Base-by-base conservation (phyloP, 1,140 invertebrate species). In the Trachelipus rathkii region DNA sequence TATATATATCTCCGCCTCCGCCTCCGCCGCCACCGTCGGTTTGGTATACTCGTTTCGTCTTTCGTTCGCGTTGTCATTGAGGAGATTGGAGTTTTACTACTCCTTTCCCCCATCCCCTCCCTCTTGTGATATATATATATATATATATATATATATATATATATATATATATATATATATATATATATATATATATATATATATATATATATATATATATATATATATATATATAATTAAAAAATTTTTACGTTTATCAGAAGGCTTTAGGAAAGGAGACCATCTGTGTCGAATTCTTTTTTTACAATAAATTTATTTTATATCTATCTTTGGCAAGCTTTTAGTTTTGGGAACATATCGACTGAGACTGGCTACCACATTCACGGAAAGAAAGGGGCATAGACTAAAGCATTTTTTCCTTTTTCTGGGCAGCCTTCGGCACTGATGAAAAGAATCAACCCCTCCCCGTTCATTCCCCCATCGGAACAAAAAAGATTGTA, bases 111-210 rank as follows among this genome's bases (percentile, higher is more conserved):
- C n/a, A n/a, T n/a, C n/a, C n/a, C n/a, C n/a, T n/a, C n/a, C n/a
- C n/a, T n/a, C n/a, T n/a, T n/a, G n/a, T n/a, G n/a, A 60, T 60
- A 15, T 60, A n/a, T 60, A 60, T 60, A 60, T 60, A 60, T 60
- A 60, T 60, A 60, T 60, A 60, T 60, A 60, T 60, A 60, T 60
- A 60, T 60, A 60, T 60, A 60, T 60, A 60, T 60, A 60, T 60
- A 60, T 60, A 60, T 60, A 60, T 60, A 60, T 60, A 60, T 2
- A 60, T 60, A 60, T 60, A 60, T 60, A 60, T 60, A 60, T 60
- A n/a, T 60, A 60, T 60, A 60, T 60, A 60, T 60, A 60, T 60
- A 60, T 60, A 60, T 60, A 60, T 60, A 60, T 60, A 60, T 60
- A 60, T 60, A 60, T 60, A 60, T 60, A 8, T 8, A 8, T 60